Evolutionary conservation across 2,888 invertebrate genomes (phyloP), one percentile per base, ranked within the genome.

Genomic region (Leptopilina drosophilae): DNA sequence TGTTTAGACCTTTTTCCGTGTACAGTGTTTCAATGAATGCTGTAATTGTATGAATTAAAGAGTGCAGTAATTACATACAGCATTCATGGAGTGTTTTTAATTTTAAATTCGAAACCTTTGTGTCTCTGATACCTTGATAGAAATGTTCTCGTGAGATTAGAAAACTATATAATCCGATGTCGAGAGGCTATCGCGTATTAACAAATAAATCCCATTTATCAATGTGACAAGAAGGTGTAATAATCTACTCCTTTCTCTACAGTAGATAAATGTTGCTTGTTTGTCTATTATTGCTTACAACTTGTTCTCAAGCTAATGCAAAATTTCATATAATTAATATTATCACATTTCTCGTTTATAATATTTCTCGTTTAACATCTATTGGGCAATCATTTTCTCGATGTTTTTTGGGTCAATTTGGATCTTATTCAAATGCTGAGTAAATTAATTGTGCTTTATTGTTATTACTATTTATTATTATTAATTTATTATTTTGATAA

Each of bases 131-230:
- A 20, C 62, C 20, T 62, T 62, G 15, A 66, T 66, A 15, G 66
- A 46, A 40, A 46, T 15, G 14, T 66, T 42, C 14, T 56, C 8
- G 69, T 42, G 42, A 82, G 82, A 82, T 82, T 82, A 82, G 79
- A 82, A 82, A 82, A 81, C 78, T 64, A 77, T 80, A 78, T 80
- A 78, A 82, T 80, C 80, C 77, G 76, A 80, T 77, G 67, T 78
- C 67, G 59, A 69, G 79, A 67, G 80, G 62, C 69, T 69, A 69
- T 49, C 26, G 12, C 9, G 69, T 14, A 53, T 53, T 69, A 26
- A 69, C 69, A 69, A 20, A 69, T 26, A 53, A 20, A 49, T 67
- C 26, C 69, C 26, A 69, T 69, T 69, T 69, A 53, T 53, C 53
- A 69, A 49, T 69, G 53, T 53, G 26, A 64, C 11, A 40, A 5